Evolutionary conservation across 2,113 vertebrate genomes (phyloP), one percentile per base, ranked within the genome.

Genomic region (Pseudonaja textilis): DNA sequence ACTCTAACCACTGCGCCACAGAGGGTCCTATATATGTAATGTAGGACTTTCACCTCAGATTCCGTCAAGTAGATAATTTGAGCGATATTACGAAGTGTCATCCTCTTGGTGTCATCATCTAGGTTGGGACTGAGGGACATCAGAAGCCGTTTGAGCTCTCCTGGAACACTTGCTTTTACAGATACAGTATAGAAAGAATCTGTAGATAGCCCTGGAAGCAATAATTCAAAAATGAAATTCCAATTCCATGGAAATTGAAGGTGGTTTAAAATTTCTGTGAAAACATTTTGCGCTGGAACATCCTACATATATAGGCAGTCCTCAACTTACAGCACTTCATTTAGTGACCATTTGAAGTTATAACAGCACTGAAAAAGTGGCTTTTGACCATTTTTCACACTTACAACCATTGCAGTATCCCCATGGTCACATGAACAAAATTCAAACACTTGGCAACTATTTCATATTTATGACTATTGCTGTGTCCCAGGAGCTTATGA

Each of bases 11-110:
- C 8, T 50, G 47, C 47, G 47, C 47, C 47, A 50, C 47, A 50
- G 47, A 50, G 47, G 47, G 7, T 50, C 47, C 47, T 50, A 50
- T 50, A 50, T 50, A 50, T 50, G 47, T 50, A 92, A 95, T 1
- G 18, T 20, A 26, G 74, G 74, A 59, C 8, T 1, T 86, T 94
- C 95, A 97, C 96, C 96, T 97, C 96, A 0, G 94, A 86, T 92
- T 97, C 96, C 94, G 96, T 94, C 94, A 97, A 45, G 94, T 96
- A 96, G 91, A 97, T 93, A 23, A 96, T 97, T 47, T 96, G 95
- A 0, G 96, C 94, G 93, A 97, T 96, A 3, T 93, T 96, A 91
- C 96, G 95, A 42, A 97, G 94, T 11, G 95, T 56, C 94, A 95
- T 95, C 92, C 94, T 94, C 91, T 81, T 96, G 92, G 90, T 1